Base-by-base conservation (phyloP, 2,888 invertebrate species). In the Drosophila eohydei region DNA sequence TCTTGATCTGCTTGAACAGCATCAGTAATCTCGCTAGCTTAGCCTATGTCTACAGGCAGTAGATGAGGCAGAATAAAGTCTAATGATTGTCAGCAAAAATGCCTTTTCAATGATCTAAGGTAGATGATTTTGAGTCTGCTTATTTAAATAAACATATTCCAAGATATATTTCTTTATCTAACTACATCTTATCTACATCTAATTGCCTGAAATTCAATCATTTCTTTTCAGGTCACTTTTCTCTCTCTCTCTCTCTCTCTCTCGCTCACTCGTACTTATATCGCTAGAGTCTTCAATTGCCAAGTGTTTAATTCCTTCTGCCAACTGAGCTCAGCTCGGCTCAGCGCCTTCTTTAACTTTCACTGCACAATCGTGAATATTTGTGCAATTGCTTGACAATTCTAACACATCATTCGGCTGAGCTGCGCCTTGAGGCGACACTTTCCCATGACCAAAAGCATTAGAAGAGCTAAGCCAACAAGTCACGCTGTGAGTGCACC, bases 401-500 rank as follows among this genome's bases (percentile, higher is more conserved):
- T 83, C 83, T 80, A 70, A 78, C 62, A 50, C 70, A 66, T 59
- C 69, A 58, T 54, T 50, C 30, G 48, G 12, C 44, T 52, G 46
- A 40, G 59, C 41, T 57, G 55, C 38, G 69, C 67, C 78, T 71
- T 50, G 7, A 28, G 56, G 67, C 68, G 57, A 75, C 78, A 80
- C 87, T 86, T 86, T 86, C 85, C 89, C 89, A 86, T 86, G 89
- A 86, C 85, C 78, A 87, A 74, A 78, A 68, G 69, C 71, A 83
- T 86, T 83, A 83, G 69, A 73, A 75, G 77, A 79, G 66, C 73
- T 60, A 43, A 60, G 56, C 64, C 64, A 71, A 65, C 58, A 64
- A 87, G 89, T 88, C 85, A 89, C 80, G 81, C 89, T 77, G 80
- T 63, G 69, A 73, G 28, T 88, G 80, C 72, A 83, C 89, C 78